Percentiles rank a stretch among this genome's conserved stretches.
Evolutionary conservation across 1,140 invertebrate genomes (phyloP).

Genomic region (Ylistrum balloti): DNA sequence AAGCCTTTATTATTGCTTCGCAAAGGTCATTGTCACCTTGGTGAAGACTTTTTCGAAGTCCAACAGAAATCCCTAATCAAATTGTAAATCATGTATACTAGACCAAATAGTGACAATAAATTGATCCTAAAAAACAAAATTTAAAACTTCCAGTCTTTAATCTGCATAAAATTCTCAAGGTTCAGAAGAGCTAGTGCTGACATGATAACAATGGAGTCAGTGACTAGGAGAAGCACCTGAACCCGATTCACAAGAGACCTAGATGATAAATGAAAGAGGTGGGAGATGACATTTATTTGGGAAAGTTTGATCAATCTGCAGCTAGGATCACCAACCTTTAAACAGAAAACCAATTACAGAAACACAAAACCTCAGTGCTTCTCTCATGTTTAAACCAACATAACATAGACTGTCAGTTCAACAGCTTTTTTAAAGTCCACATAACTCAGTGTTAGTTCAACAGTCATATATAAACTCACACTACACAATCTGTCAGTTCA

Average conservation of each 20-base stretch:
- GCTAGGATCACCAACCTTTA: background rate
- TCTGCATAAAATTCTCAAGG: background rate
- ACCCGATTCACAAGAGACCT: background rate
- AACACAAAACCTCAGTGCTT: conserved; percentile 3
- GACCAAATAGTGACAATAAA: background rate
- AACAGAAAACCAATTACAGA: conserved; percentile 7
- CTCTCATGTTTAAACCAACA: background rate
- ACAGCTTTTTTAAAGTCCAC: background rate
- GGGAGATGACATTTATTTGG: conserved; percentile 15
- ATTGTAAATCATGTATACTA: too few relatives aligned
- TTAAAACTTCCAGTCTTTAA: background rate
- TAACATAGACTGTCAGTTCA: background rate
- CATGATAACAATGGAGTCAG: background rate
- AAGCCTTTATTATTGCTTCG: too few relatives aligned
- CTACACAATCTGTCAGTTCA: background rate
- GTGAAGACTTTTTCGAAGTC: too few relatives aligned
- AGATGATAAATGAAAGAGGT: background rate
- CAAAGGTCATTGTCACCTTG: too few relatives aligned
- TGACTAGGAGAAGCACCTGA: background rate
- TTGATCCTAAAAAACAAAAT: background rate
- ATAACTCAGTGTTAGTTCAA: too few relatives aligned
- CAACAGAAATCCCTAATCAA: too few relatives aligned
- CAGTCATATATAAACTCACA: background rate
- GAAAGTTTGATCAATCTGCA: background rate
- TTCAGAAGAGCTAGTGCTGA: background rate